Evolutionary conservation across 2,113 vertebrate genomes (phyloP), one percentile per base, ranked within the genome.

Genomic region (Nannobrachium achirus): DNA sequence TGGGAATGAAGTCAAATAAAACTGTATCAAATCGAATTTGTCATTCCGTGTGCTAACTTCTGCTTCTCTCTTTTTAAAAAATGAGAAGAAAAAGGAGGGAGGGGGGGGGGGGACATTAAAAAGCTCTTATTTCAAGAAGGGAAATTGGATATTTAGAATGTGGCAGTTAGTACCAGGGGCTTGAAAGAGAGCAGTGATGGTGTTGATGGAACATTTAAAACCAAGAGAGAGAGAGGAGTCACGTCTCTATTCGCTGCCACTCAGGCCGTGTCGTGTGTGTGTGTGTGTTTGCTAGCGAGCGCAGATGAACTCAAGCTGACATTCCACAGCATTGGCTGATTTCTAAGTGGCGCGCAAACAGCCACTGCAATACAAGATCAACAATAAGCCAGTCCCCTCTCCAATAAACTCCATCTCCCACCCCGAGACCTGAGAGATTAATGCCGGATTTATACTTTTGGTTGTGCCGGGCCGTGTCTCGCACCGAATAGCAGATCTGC

Each of bases 1-100:
- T 81, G 89, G 89, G 87, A 91, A 91, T 90, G 80, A 86, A 92
- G 89, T 92, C 89, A 89, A 91, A 92, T 86, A 90, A 92, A 25
- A 91, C 89, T 91, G 77, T 25, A 25, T 25, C 25, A 87, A 89
- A 91, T 91, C 77, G 85, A 91, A 92, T 93, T 92, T 88, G 90
- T 91, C 88, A 89, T 33, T 73, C 25, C 4, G 84, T 79, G 88
- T 81, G 81, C 81, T 85, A 88, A 89, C 88, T 83, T 86, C 75
- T 83, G 80, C 42, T 75, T 79, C 77, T 81, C 84, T 80, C 25
- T 25, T 25, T 25, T 25, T 25, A 2, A 2, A 75, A 84, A 84
- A 88, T 60, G 25, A 25, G 25, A 25, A 25, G 25, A 25, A 25
- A 25, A 25, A 4, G 25, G 25, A 4, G 25, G 4, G 25, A 25